Evolutionary conservation across 1,140 invertebrate species (phyloP).

Genomic region (Lanistes nyassanus): DNA sequence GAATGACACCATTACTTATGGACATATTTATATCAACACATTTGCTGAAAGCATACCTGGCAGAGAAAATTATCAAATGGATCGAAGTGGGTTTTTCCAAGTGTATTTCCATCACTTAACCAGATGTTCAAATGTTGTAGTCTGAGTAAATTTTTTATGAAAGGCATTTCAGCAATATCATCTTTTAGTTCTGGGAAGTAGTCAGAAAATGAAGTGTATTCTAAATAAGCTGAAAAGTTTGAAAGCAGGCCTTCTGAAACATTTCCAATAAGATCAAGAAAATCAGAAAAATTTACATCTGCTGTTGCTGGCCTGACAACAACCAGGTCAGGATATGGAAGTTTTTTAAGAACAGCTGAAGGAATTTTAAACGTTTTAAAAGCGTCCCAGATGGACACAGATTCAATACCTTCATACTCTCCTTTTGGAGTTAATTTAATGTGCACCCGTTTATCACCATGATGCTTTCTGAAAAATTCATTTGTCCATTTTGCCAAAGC

Average conservation of each 20-base stretch:
- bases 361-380: conserved; percentile 53
- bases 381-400: conserved; percentile 49
- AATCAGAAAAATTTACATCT: conserved; percentile 58
- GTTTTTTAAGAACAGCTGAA: conserved; percentile 38
- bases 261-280: conserved; percentile 53
- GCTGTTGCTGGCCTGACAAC: conserved; percentile 58
- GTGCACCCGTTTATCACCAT: conserved; percentile 53
- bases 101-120: conserved; percentile 64
- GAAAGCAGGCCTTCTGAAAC: conserved; percentile 39
- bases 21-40: background rate
- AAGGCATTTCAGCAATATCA: conserved; percentile 54
- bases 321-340: conserved; percentile 58
- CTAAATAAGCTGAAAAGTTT: conserved; percentile 61
- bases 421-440: conserved; percentile 59
- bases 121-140: conserved; percentile 59
- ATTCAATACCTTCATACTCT: conserved; percentile 63
- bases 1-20: too few relatives aligned
- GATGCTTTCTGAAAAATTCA: conserved; percentile 47
- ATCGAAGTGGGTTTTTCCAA: conserved; percentile 64
- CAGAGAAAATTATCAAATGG: conserved; percentile 63
- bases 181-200: conserved; percentile 56
- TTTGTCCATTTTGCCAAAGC: conserved; percentile 60
- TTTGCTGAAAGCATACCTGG: conserved; percentile 49
- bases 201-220: conserved; percentile 59
- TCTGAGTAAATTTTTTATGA: conserved; percentile 44